phyloP scores from a whole-genome alignment of 2,888 invertebrate species.

The Catotricha subobsoleta region DNA sequence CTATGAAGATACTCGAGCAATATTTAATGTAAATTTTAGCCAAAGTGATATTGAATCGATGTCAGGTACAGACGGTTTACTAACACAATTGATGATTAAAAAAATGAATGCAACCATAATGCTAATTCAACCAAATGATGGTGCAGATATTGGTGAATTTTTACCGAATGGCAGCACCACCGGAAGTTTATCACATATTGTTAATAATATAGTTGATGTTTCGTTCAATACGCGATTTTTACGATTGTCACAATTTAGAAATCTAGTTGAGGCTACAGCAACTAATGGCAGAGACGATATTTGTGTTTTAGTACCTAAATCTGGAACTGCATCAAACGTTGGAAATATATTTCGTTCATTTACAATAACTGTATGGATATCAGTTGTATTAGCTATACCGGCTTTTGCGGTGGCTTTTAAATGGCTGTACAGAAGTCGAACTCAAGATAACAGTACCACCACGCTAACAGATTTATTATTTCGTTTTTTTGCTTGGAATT shows the following conservation, averaged over 20 bases:
- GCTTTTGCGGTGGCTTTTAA: constrained; percentile 15
- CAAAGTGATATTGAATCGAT: not conserved
- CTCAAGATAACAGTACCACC: not conserved
- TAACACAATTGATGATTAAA: constrained; percentile 26
- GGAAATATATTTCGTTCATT: constrained; percentile 28
- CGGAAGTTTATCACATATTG: constrained; percentile 18
- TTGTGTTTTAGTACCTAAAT: constrained; percentile 36
- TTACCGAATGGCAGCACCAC: constrained; percentile 16
- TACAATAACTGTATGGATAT: constrained; percentile 19
- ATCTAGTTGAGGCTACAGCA: constrained; percentile 34
- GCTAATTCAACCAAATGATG: constrained; percentile 15
- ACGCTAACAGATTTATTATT: constrained; percentile 14
- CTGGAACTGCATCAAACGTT: constrained; percentile 32
- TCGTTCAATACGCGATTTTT: constrained; percentile 36
- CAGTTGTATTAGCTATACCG: constrained; percentile 14
- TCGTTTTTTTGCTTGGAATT: constrained; percentile 17
- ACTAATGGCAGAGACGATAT: constrained; percentile 36
- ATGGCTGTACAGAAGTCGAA: constrained; percentile 12
- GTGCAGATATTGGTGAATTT: constrained; percentile 9
- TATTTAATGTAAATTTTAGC: constrained; percentile 18
- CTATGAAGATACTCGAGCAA: constrained; percentile 28
- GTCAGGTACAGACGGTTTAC: constrained; percentile 19
- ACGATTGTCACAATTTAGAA: constrained; percentile 30
- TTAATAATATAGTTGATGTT: constrained; percentile 26
- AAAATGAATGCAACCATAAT: constrained; percentile 33